Conservation (phyloP, 1,140 invertebrate species). For the Drosophila pandora region DNA sequence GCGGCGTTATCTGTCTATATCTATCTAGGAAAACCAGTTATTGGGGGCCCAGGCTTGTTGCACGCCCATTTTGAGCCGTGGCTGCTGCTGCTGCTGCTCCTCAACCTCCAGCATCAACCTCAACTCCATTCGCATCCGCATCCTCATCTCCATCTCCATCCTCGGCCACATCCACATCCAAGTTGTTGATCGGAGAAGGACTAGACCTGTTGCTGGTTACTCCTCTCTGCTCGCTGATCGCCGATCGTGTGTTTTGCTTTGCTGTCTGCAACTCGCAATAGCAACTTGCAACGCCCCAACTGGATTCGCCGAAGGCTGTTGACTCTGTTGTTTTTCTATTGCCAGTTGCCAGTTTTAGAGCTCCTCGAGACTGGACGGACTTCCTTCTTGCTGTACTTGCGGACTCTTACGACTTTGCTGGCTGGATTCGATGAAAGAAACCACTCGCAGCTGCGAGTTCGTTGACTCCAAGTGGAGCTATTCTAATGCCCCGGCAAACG, state of each 20-base stretch:
- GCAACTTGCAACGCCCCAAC: constrained; percentile 28
- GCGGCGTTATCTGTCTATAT: constrained; percentile 67
- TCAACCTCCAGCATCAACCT: not conserved
- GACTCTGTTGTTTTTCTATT: constrained; percentile 78
- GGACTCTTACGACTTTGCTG: constrained; percentile 14
- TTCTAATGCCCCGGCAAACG: constrained; percentile 76
- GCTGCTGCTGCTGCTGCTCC: constrained; percentile 25
- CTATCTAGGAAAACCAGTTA: constrained; percentile 79
- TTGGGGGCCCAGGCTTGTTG: constrained; percentile 74
- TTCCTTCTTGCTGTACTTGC: constrained; percentile 52
- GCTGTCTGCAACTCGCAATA: constrained; percentile 29
- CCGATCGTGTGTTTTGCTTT: constrained; percentile 26
- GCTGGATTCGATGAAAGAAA: constrained; percentile 23
- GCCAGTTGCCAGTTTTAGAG: constrained; percentile 31
- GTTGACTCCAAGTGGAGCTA: constrained; percentile 55
- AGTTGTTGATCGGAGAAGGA: constrained; percentile 65
- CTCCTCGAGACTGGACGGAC: constrained; percentile 47
- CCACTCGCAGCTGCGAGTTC: constrained; percentile 47
- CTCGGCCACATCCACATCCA: not conserved
- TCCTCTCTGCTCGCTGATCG: constrained; percentile 29
- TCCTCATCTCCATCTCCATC: constrained; percentile 3
- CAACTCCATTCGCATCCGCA: constrained; percentile 4
- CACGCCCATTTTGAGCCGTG: constrained; percentile 56
- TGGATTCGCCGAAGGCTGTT: constrained; percentile 66
- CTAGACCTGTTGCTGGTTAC: constrained; percentile 68